Conservation (phyloP, 2,797 vertebrate species). For the Tadarida brasiliensis region DNA sequence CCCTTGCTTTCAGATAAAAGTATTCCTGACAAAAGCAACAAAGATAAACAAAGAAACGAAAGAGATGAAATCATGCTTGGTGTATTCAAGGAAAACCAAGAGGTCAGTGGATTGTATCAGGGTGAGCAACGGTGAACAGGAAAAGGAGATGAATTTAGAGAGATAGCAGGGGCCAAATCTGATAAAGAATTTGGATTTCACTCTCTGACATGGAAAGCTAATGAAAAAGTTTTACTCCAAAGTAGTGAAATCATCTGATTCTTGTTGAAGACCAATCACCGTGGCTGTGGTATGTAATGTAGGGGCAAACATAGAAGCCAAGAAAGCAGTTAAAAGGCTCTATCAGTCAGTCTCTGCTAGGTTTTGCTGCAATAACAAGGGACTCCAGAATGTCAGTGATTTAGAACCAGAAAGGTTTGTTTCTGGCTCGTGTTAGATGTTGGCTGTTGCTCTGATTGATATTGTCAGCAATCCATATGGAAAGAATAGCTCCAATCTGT, state of each 20-base stretch:
- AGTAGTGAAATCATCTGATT: neutral
- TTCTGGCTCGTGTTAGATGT: neutral
- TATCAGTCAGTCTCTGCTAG: neutral
- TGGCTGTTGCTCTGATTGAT: neutral
- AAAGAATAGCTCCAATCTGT: neutral
- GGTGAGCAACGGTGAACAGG: neutral
- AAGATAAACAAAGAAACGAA: neutral
- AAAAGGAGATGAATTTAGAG: neutral
- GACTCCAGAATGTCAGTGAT: neutral
- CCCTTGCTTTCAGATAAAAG: neutral
- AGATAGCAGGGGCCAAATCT: neutral
- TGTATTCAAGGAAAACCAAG: neutral
- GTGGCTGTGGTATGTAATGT: neutral
- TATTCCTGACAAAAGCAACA: neutral
- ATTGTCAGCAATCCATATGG: neutral
- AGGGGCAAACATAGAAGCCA: neutral
- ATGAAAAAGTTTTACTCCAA: neutral
- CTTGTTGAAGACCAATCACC: neutral
- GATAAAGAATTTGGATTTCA: constrained; percentile 1
- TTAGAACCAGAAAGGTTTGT: neutral
- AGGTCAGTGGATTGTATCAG: neutral
- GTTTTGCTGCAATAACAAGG: neutral
- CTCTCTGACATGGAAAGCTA: neutral
- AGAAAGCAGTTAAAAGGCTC: neutral
- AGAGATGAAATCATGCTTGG: neutral